These are phyloP conservation scores for Gandaritis pyraliata DNA, from an alignment of 2,888 invertebrate genomes.

Conservation along the genomic window DNA sequence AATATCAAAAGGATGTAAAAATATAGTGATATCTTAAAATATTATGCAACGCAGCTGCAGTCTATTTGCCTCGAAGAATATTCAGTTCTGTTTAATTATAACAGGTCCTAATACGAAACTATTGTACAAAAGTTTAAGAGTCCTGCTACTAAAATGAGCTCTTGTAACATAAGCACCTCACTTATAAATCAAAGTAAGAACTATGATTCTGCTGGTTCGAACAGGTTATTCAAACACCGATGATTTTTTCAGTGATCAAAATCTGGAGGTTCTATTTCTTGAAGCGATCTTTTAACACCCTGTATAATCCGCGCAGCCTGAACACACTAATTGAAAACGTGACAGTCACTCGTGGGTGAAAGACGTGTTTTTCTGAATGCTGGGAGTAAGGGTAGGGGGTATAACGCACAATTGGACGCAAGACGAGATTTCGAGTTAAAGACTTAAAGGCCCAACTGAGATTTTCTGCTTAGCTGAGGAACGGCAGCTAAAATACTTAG, in stretches of 20 bases:
- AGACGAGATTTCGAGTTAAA: constrained; percentile 27
- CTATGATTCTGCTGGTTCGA: no score
- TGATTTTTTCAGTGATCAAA: no score
- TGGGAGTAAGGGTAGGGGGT: constrained; percentile 15
- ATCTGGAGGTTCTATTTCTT: no score
- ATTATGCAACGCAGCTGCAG: no score
- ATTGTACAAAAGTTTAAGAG: no score
- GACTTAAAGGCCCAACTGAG: constrained; percentile 16
- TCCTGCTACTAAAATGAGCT: no score
- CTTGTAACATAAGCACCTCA: no score
- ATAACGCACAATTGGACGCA: constrained; percentile 33
- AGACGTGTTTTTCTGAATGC: constrained; percentile 42
- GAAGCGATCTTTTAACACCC: background rate
- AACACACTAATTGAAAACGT: constrained; percentile 80
- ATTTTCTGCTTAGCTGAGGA: constrained; percentile 12
- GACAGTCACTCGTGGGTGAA: constrained; percentile 58
- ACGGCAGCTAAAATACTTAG: background rate
- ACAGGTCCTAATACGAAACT: no score
- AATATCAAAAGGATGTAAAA: constrained; percentile 46
- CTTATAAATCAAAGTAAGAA: no score
- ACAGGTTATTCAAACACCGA: no score
- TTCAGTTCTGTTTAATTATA: no score
- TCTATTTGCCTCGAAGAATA: no score
- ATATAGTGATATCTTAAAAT: background rate
- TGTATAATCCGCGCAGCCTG: constrained; percentile 57